Conservation (phyloP, 2,797 vertebrate species). For the Phoxinus dragarum region DNA sequence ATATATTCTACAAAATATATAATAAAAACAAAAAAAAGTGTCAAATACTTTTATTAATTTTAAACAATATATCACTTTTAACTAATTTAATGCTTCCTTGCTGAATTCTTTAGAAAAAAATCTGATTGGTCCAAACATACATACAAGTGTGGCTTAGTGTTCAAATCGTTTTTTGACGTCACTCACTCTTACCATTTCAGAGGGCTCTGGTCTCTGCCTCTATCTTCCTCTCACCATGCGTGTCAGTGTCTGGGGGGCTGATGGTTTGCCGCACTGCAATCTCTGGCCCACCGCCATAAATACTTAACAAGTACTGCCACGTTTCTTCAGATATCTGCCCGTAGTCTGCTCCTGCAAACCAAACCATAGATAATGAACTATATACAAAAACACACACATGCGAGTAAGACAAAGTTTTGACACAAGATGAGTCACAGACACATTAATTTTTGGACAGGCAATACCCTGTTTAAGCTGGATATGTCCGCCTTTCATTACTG, state of each 20-base stretch:
- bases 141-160: not conserved
- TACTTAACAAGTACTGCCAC: constrained; percentile 88
- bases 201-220: constrained; percentile 93
- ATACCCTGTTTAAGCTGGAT: constrained; percentile 93
- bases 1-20: no score
- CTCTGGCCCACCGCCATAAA: constrained; percentile 93
- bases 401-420: not conserved
- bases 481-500: constrained; percentile 89
- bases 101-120: not conserved
- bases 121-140: not conserved
- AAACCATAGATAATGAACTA: not conserved
- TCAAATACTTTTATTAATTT: not conserved
- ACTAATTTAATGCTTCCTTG: not conserved
- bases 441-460: not conserved
- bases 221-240: constrained; percentile 93
- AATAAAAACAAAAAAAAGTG: not conserved
- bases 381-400: not conserved
- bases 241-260: constrained; percentile 82
- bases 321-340: constrained; percentile 99
- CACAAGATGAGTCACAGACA: not conserved
- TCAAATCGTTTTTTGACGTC: not conserved
- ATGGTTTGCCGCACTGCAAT: constrained; percentile 91
- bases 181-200: constrained; percentile 72
- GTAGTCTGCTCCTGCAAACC: constrained; percentile 89
- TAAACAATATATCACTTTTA: not conserved